Percentiles rank a stretch among this genome's conserved stretches.
These are phyloP conservation scores for Cherax quadricarinatus DNA, from an alignment of 1,140 invertebrate genomes.

Conservation along the genomic window DNA sequence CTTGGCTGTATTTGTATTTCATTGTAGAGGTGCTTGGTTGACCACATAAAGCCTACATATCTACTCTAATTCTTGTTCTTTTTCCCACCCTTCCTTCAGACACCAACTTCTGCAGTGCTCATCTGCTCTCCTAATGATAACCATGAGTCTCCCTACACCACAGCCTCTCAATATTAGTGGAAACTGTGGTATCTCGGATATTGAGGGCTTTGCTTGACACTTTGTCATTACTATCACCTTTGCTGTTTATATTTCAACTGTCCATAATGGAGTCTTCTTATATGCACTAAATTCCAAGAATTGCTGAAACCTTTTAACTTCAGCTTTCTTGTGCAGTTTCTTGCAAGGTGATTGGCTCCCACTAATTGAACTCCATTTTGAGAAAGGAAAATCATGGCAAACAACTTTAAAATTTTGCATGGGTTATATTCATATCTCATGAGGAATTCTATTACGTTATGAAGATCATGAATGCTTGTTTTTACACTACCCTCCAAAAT, in stretches of 20 bases:
- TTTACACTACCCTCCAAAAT: background rate
- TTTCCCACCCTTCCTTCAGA: constrained; percentile 69
- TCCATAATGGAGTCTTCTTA: constrained; percentile 43
- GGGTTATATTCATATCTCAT: background rate
- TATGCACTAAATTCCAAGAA: constrained; percentile 18
- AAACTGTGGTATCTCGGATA: constrained; percentile 9
- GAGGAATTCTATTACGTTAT: background rate
- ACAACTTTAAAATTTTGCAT: background rate
- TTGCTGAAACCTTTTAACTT: constrained; percentile 8
- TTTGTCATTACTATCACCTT: constrained; percentile 45
- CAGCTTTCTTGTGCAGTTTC: constrained; percentile 15
- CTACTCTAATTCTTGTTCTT: constrained; percentile 71
- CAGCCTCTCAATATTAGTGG: constrained; percentile 48
- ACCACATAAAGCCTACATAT: constrained; percentile 71
- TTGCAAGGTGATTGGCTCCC: constrained; percentile 24
- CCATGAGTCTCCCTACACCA: constrained; percentile 47
- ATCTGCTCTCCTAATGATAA: constrained; percentile 62
- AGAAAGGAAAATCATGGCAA: background rate
- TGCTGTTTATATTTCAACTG: constrained; percentile 49
- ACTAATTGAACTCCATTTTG: background rate
- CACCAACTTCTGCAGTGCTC: constrained; percentile 66
- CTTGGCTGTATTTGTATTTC: constrained; percentile 70
- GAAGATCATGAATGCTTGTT: no score
- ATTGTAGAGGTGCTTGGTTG: constrained; percentile 71
- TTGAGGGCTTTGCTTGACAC: constrained; percentile 32